Base-by-base conservation (phyloP, 2,888 invertebrate genomes). In the Endotricha flammealis region DNA sequence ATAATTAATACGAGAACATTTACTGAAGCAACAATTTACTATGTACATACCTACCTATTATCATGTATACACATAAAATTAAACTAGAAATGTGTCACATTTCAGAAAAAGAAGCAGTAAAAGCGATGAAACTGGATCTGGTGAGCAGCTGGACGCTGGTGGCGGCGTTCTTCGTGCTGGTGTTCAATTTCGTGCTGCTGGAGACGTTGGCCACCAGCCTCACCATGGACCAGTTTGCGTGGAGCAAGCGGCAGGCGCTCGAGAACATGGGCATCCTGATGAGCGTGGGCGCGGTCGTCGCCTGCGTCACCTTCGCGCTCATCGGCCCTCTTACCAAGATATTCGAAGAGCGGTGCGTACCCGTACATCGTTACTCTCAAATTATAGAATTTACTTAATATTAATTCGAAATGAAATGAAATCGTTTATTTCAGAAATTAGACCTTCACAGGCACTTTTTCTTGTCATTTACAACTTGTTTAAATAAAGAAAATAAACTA, bases 171-270 rank as follows among this genome's bases (percentile, higher is more conserved):
- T 95, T 95, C 70, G 91, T 95, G 47, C 87, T 95, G 48, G 93
- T 94, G 36, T 95, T 95, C 72, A 95, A 95, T 83, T 95, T 95
- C 76, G 95, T 96, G 57, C 87, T 96, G 42, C 83, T 95, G 53
- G 96, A 96, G 88, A 95, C 95, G 30, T 87, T 95, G 48, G 95
- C 93, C 12, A 94, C 95, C 6, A 91, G 95, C 2, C 86, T 96
- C 35, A 94, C 94, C 16, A 95, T 95, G 93, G 95, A 96, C 69
- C 95, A 95, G 81, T 95, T 95, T 75, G 95, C 92, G 16, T 95
- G 95, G 95, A 89, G 90, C 40, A 92, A 94, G 78, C 76, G 86
- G 32, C 90, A 93, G 64, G 92, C 95, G 7, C 78, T 95, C 22
- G 90, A 91, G 72, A 92, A 95, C 68, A 93, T 95, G 91, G 95